A percentile compares a stretch with the other conserved stretches of the same genome.
These are phyloP conservation scores for Uropsilus gracilis DNA, from an alignment of 2,113 vertebrate genomes.

Conservation along the genomic window DNA sequence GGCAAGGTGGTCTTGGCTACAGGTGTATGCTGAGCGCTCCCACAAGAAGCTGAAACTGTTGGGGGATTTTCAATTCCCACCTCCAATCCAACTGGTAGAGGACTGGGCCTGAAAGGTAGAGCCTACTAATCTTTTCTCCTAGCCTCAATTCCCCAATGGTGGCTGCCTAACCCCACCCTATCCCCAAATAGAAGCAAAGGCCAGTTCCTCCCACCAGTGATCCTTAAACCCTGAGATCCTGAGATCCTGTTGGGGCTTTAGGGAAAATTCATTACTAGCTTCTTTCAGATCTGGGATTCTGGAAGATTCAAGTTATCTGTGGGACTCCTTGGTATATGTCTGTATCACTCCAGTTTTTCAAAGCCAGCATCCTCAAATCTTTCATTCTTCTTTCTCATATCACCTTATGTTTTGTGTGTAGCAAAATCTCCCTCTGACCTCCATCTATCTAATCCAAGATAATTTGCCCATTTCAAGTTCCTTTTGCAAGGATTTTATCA, in stretches of 20 bases:
- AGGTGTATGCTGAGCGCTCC: too few relatives aligned
- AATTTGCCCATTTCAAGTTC: constrained; percentile 41
- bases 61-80: too few relatives aligned
- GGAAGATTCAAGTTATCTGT: too few relatives aligned
- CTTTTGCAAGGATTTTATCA: not conserved
- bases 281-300: not conserved
- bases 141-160: too few relatives aligned
- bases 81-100: too few relatives aligned
- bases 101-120: too few relatives aligned
- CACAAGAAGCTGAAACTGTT: too few relatives aligned
- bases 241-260: too few relatives aligned
- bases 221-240: too few relatives aligned
- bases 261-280: not conserved
- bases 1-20: too few relatives aligned
- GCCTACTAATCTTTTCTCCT: too few relatives aligned
- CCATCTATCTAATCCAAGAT: constrained; percentile 44
- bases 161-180: too few relatives aligned
- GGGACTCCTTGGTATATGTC: not conserved
- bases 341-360: not conserved
- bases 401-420: not conserved
- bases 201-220: not conserved
- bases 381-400: not conserved
- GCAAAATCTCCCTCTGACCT: constrained; percentile 36
- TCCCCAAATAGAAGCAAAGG: not conserved
- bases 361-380: not conserved